Evolutionary conservation across 2,113 vertebrate genomes (phyloP).

Genomic region (Circaetus gallicus): DNA sequence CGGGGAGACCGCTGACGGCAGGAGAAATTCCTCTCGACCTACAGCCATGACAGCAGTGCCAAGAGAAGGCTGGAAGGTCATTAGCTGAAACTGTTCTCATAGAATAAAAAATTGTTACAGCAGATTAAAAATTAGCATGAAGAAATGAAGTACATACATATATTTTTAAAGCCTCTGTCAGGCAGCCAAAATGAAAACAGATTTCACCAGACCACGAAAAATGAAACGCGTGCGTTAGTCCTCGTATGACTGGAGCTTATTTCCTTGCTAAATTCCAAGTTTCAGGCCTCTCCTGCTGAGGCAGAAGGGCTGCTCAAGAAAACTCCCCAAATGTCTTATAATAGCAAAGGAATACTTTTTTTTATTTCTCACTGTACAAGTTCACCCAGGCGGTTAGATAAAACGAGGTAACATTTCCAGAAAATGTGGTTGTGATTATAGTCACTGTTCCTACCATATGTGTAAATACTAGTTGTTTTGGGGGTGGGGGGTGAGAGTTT

Average conservation of each 20-base stretch:
- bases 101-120: constrained; percentile 29
- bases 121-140: constrained; percentile 64
- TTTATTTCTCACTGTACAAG: not conserved
- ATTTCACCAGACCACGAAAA: constrained; percentile 60
- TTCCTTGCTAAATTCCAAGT: constrained; percentile 40
- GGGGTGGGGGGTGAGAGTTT: not conserved
- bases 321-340: not conserved
- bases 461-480: not conserved
- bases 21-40: not conserved
- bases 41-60: not conserved
- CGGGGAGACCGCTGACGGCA: rapidly evolving
- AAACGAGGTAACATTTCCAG: not conserved
- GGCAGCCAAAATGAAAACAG: constrained; percentile 47
- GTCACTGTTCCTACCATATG: not conserved
- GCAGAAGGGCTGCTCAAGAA: not conserved
- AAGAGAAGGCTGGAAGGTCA: constrained; percentile 6
- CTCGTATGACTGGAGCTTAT: not conserved
- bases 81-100: constrained; percentile 13
- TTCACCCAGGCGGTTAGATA: not conserved
- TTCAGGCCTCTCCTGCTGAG: not conserved
- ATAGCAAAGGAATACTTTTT: not conserved
- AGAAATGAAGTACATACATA: constrained; percentile 27
- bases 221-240: not conserved
- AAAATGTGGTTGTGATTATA: not conserved
- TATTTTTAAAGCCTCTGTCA: constrained; percentile 41